These are phyloP conservation scores for Beaufortia kweichowensis DNA, from an alignment of 2,113 vertebrate species.

Conservation along the genomic window DNA sequence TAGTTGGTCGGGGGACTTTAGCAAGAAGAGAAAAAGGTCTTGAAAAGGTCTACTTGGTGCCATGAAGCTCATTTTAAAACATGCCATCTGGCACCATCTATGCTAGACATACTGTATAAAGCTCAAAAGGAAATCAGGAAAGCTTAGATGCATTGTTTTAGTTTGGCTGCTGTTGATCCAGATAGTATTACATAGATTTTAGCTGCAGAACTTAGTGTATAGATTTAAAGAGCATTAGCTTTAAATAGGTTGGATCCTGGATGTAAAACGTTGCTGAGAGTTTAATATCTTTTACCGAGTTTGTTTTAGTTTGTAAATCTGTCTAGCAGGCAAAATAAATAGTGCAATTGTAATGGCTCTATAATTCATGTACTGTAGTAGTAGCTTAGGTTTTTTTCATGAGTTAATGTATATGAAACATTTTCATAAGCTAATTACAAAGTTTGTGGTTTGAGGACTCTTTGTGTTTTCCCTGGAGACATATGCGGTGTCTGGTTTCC, in stretches of 20 bases:
- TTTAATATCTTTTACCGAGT: background rate
- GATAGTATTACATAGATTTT: conserved; percentile 5
- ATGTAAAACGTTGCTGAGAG: background rate
- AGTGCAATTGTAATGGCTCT: background rate
- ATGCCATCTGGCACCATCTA: conserved; percentile 22
- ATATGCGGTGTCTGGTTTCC: conserved; percentile 52
- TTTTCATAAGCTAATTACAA: conserved; percentile 16
- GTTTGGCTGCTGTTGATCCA: background rate
- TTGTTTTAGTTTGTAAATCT: conserved; percentile 18
- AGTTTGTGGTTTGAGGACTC: conserved; percentile 35
- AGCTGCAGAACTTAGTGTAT: background rate
- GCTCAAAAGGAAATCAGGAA: conserved; percentile 1
- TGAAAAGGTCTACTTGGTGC: conserved; percentile 17
- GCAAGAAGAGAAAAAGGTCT: conserved; percentile 26
- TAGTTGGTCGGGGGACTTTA: conserved; percentile 41
- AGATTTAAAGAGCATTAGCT: background rate
- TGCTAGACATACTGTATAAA: conserved; percentile 7
- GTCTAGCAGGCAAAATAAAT: background rate
- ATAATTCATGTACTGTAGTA: background rate
- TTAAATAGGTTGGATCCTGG: background rate
- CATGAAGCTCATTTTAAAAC: conserved; percentile 27
- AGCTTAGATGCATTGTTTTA: conserved; percentile 25
- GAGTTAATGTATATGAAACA: conserved; percentile 30
- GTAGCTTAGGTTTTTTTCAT: conserved; percentile 1
- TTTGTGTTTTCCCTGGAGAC: conserved; percentile 42